Evolutionary conservation across 1,140 invertebrate species (phyloP), one percentile per base, ranked within the genome.

Genomic region (Drosophila ananassae): DNA sequence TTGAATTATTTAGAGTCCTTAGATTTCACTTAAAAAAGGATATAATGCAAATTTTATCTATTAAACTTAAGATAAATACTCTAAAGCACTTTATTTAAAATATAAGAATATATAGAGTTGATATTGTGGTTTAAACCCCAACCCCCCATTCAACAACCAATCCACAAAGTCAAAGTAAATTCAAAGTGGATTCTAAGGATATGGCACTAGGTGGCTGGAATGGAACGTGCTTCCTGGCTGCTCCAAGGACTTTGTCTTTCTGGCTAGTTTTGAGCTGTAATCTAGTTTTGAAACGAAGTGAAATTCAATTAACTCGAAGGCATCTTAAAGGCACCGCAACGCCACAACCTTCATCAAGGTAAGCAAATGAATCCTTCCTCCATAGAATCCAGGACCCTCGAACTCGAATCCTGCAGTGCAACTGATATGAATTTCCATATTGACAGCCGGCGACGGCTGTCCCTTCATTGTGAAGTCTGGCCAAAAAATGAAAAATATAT

Each of bases 391-490:
- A 44, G 13, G 2, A 25, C 50, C 30, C 30, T 37, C 34, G 8
- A 39, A 41, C 17, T 44, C 41, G 13, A 50, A n/a, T 25, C 5
- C 51, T 10, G 66, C 41, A 56, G 17, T 80, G 68, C 75, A 89
- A 73, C 83, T 79, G 83, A 89, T 87, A 87, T 89, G 83, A 87
- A 87, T 89, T 87, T 87, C 63, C 83, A 79, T 89, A 87, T 87
- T 87, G 83, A 87, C 83, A 87, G 83, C 83, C 83, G 83, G 79
- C 83, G 83, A 89, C 75, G 83, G 54, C 64, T 82, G 79, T 44
- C 67, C 66, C 57, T 46, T 58, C 64, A 46, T 67, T 67, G 41
- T 21, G 60, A 53, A 34, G 62, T 37, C 41, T 34, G 17, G 44
- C 21, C 44, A 22, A 47, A 47, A 47, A 13, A 30, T 28, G 25